Conservation (phyloP, 2,797 vertebrate species). For the Balearica regulorum region DNA sequence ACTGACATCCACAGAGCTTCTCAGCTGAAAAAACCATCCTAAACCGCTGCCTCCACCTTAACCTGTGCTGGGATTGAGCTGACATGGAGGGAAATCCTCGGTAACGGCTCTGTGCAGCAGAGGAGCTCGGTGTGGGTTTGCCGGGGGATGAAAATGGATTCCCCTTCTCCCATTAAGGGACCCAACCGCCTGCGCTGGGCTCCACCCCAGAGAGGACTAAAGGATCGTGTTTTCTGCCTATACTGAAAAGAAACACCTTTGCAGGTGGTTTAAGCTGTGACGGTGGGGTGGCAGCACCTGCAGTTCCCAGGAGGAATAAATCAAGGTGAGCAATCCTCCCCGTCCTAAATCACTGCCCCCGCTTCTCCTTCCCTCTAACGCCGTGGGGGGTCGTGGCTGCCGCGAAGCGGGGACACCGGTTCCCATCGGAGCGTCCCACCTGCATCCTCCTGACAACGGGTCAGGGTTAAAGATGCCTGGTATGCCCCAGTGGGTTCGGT, state of each 20-base stretch:
- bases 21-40: not conserved
- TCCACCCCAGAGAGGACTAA: not conserved
- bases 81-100: not conserved
- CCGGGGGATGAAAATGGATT: not conserved
- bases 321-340: not conserved
- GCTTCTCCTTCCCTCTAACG: fast-evolving
- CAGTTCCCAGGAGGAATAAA: not conserved
- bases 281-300: not conserved
- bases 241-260: not conserved
- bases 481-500: not conserved
- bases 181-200: fast-evolving
- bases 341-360: fast-evolving
- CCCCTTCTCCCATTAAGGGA: not conserved
- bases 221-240: not conserved
- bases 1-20: not conserved
- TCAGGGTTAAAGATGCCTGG: not conserved
- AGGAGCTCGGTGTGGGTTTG: not conserved
- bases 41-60: not conserved
- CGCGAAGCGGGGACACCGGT: not conserved
- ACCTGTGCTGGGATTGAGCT: not conserved
- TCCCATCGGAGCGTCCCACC: not conserved
- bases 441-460: not conserved
- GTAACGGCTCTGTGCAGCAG: not conserved
- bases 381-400: not conserved
- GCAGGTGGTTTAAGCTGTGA: not conserved